Conservation (phyloP, 2,113 vertebrate genomes). For the Coryphaenoides rupestris region DNA sequence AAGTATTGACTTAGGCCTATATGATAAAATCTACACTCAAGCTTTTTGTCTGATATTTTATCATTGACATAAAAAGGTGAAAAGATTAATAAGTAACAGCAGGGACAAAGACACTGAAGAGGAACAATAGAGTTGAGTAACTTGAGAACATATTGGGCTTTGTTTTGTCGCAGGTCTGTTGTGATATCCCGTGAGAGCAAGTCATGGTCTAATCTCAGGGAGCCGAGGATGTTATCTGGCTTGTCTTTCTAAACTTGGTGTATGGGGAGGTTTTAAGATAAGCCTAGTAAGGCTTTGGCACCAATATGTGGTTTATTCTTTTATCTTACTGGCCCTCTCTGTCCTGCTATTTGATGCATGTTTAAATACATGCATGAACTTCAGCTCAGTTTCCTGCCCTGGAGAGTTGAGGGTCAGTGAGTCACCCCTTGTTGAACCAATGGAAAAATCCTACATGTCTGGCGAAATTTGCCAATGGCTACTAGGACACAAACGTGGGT, state of each 20-base stretch:
- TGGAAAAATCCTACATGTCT: slow-evolving; percentile 53
- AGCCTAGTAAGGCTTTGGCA: slow-evolving; percentile 7
- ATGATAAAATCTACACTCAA: neutral
- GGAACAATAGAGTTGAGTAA: slow-evolving; percentile 1
- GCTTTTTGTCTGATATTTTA: neutral
- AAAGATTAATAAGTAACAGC: neutral
- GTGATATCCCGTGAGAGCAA: slow-evolving; percentile 19
- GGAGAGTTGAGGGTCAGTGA: neutral
- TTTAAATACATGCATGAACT: slow-evolving; percentile 30
- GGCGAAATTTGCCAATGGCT: slow-evolving; percentile 46
- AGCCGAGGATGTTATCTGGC: slow-evolving; percentile 26
- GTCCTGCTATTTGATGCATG: slow-evolving; percentile 12
- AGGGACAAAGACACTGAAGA: neutral
- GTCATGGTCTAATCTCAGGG: slow-evolving; percentile 26
- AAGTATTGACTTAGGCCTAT: no score
- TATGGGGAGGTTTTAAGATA: slow-evolving; percentile 23
- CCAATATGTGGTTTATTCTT: slow-evolving; percentile 35
- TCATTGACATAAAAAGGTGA: neutral
- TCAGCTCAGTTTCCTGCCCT: slow-evolving; percentile 1
- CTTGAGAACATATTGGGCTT: no score
- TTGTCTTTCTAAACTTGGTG: neutral
- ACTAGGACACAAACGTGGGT: no score
- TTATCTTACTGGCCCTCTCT: slow-evolving; percentile 8
- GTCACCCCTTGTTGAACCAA: slow-evolving; percentile 23
- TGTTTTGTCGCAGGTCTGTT: slow-evolving; percentile 14